Evolutionary conservation across 2,797 vertebrate species (phyloP).

Genomic region (Anas bahamensis): DNA sequence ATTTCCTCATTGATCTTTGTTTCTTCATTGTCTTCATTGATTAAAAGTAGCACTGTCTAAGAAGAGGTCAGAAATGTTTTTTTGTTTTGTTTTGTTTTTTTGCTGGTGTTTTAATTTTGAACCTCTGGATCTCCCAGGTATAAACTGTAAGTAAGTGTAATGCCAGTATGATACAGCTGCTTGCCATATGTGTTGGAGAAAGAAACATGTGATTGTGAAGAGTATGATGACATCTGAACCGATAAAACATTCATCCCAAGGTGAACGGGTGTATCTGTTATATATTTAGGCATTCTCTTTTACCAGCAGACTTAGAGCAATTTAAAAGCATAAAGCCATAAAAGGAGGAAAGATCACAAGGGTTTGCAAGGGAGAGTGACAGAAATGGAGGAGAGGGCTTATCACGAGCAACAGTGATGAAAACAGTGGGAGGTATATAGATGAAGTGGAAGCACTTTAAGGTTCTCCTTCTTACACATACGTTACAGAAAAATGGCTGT

Average conservation of each 20-base stretch:
- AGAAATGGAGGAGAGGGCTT: conserved; percentile 13
- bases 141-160: background rate
- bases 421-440: conserved; percentile 49
- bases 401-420: conserved; percentile 23
- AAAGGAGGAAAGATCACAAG: conserved; percentile 23
- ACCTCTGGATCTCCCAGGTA: background rate
- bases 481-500: background rate
- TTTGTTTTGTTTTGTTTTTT: background rate
- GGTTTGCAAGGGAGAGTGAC: conserved; percentile 16
- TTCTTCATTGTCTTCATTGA: background rate
- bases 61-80: background rate
- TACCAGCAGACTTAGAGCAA: background rate
- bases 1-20: background rate
- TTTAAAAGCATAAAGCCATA: conserved; percentile 32
- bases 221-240: conserved; percentile 38
- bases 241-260: conserved; percentile 59
- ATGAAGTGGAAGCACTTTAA: conserved; percentile 43
- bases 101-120: background rate
- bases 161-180: conserved; percentile 20
- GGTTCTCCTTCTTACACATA: conserved; percentile 8
- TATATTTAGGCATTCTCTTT: conserved; percentile 33
- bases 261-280: conserved; percentile 63
- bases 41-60: background rate
- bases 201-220: conserved; percentile 32
- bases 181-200: conserved; percentile 46